Percentiles rank a stretch among this genome's conserved stretches.
These are phyloP conservation scores for Vollenhovia emeryi DNA, from an alignment of 1,140 invertebrate species.

Conservation along the genomic window DNA sequence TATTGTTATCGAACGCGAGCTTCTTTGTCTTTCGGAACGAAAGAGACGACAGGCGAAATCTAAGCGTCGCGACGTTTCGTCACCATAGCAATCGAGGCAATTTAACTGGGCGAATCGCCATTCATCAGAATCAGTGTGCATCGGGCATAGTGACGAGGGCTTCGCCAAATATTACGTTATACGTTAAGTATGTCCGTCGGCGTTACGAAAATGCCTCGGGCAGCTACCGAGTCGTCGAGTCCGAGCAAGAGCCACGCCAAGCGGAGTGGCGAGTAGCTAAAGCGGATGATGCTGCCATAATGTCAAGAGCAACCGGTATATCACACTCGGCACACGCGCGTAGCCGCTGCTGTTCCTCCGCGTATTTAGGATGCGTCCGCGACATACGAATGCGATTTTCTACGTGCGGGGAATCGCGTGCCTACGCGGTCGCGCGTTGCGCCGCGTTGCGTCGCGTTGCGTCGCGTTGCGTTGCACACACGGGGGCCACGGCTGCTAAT, in stretches of 20 bases:
- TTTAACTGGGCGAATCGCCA: background rate
- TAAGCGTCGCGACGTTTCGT: background rate
- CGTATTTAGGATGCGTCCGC: conserved; percentile 47
- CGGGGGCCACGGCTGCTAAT: conserved; percentile 7
- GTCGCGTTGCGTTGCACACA: background rate
- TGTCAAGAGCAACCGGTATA: conserved; percentile 75
- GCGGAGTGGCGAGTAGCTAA: conserved; percentile 33
- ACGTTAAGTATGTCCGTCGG: conserved; percentile 35
- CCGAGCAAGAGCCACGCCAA: conserved; percentile 23
- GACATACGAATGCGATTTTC: conserved; percentile 41
- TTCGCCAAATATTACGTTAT: conserved; percentile 57
- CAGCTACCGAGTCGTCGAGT: background rate
- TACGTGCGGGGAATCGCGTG: background rate
- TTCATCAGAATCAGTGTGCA: conserved; percentile 34
- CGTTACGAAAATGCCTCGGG: conserved; percentile 61
- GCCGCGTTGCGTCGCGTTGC: background rate
- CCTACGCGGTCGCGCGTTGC: background rate
- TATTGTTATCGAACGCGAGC: background rate
- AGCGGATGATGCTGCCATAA: conserved; percentile 64
- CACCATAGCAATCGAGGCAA: background rate
- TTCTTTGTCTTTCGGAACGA: background rate
- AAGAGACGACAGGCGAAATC: background rate
- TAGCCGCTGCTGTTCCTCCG: background rate
- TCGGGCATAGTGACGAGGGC: background rate
- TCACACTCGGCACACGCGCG: conserved; percentile 47